Conservation (phyloP, 2,888 invertebrate species). For the Drosophila infuscata region DNA sequence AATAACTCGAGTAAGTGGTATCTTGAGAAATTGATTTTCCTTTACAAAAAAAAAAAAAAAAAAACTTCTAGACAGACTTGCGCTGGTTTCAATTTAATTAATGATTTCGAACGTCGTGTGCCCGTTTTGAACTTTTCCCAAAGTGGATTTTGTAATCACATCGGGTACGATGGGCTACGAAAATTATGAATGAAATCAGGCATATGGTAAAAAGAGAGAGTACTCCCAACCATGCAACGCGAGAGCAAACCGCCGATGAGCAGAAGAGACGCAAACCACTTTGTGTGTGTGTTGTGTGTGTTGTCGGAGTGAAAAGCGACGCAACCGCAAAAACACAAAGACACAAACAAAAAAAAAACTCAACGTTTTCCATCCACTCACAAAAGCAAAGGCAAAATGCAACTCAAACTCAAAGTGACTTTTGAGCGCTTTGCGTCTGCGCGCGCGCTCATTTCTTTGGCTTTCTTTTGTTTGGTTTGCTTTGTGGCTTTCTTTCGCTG, state of each 20-base stretch:
- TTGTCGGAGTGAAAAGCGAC: conserved; percentile 40
- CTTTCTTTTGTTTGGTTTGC: conserved; percentile 75
- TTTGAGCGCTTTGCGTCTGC: conserved; percentile 65
- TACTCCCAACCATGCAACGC: conserved; percentile 10
- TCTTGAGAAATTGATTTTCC: conserved; percentile 78
- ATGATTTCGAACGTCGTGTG: conserved; percentile 70
- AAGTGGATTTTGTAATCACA: conserved; percentile 71
- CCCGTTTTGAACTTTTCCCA: conserved; percentile 67
- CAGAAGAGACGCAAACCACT: conserved; percentile 28
- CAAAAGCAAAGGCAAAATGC: conserved; percentile 46
- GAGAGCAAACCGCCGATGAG: conserved; percentile 24
- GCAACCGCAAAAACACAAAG: conserved; percentile 6
- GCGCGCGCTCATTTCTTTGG: conserved; percentile 63
- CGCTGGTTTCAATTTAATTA: conserved; percentile 76
- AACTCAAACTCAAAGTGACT: conserved; percentile 40
- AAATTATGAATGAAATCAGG: conserved; percentile 73
- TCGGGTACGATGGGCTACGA: conserved; percentile 27
- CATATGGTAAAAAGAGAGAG: conserved; percentile 46
- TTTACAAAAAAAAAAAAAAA: conserved; percentile 4
- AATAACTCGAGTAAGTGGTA: conserved; percentile 71
- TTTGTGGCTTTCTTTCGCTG: conserved; percentile 72
- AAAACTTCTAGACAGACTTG: conserved; percentile 47
- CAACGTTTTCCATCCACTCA: conserved; percentile 31
- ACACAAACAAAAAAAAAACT: too few relatives aligned
- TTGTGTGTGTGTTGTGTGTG: conserved; percentile 6